These are phyloP conservation scores for Coracopsis vasa DNA, from an alignment of 2,113 vertebrate genomes.

Conservation along the genomic window DNA sequence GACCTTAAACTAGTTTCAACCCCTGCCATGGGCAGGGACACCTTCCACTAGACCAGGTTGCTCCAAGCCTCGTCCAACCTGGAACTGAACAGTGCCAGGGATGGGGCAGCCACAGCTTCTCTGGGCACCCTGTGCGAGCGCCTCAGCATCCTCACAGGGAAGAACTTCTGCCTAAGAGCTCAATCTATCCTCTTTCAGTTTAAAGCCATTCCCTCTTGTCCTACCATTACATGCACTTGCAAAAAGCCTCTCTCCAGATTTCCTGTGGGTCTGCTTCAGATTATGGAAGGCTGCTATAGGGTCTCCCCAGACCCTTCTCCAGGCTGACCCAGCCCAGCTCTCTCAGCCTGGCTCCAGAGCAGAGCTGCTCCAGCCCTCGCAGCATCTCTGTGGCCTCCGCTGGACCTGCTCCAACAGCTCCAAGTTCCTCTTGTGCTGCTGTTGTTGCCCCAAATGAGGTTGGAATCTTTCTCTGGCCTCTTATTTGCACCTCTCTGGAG, in stretches of 20 bases:
- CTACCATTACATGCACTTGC: background rate
- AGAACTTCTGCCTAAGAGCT: no score
- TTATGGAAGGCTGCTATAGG: no score
- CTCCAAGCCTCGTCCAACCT: background rate
- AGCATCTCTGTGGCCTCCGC: fast-evolving
- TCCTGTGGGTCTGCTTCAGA: no score
- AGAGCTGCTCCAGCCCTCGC: background rate
- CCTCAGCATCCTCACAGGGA: background rate
- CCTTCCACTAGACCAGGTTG: background rate
- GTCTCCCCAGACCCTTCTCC: no score
- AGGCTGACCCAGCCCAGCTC: background rate
- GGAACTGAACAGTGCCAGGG: background rate
- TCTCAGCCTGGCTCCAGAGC: background rate
- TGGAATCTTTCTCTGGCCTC: background rate
- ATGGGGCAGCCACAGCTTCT: background rate
- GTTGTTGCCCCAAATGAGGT: background rate
- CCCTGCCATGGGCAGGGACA: background rate
- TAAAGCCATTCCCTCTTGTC: background rate
- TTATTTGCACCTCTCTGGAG: background rate
- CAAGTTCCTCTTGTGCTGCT: background rate
- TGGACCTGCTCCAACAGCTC: background rate
- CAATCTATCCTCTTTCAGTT: background rate
- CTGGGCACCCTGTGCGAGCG: background rate
- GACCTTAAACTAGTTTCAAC: background rate
- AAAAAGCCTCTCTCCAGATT: background rate